Base-by-base conservation (phyloP, 2,888 invertebrate genomes). In the Malachius bipustulatus region DNA sequence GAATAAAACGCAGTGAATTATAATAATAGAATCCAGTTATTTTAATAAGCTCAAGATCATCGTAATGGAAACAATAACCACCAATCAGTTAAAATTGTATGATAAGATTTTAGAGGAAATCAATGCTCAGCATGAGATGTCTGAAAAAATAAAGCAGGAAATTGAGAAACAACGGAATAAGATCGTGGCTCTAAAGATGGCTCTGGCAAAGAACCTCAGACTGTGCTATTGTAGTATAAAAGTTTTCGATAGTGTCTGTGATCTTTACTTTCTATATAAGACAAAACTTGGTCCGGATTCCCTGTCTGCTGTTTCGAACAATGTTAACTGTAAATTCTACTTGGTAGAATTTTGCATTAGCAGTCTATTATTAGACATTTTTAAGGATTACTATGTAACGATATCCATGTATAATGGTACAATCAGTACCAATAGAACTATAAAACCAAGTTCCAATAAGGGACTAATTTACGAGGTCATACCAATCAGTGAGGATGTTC, bases 261-360 rank as follows among this genome's bases (percentile, higher is more conserved):
- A 56, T 24, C 36, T 57, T 10, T 42, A 45, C 16, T 40, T 48
- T 32, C 40, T 59, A 10, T 55, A 54, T 35, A 39, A 42, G 8
- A 45, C 46, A 26, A 50, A 51, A 39, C 34, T 52, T n/a, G 15
- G 36, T 3, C 42, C 45, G 19, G 34, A 33, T 14, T 47, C 46
- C 38, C 19, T 46, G 1, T 30, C 42, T 26, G 32, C 32, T 14
- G 37, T 47, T 4, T 13, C 26, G 13, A 44, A 39, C 14, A 32
- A 34, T 19, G 34, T 47, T 11, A 40, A 47, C 37, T 42, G 40
- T 14, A 55, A 55, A 34, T 58, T 49, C 47, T 59, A 55, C 40
- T 43, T 56, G 30, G 38, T 59, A 14, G 55, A 59, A 46, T 36
- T 57, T n/a, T 51, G 46, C 37, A 38, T 57, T 12, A 47, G 54